Evolutionary conservation across 1,140 invertebrate species (phyloP), one percentile per base, ranked within the genome.

Genomic region (Leptonema lineaticorne): DNA sequence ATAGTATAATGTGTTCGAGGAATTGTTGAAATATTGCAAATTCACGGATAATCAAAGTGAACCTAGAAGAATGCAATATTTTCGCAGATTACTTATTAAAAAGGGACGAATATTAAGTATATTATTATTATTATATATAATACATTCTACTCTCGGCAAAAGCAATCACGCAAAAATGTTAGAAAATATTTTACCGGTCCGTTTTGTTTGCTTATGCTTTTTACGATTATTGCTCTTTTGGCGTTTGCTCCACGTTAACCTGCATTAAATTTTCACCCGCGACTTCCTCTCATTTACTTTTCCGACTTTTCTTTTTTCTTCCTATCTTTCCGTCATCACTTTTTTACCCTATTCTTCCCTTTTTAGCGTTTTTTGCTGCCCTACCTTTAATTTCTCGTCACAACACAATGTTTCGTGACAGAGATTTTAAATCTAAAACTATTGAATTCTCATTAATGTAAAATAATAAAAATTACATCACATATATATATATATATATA

Each of bases 251-350:
- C 18, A 24, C 22, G 18, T 53, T 53, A 53, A 53, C 50, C 50
- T 53, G 50, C 50, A 53, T 53, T 53, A 53, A 53, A 53, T 53
- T 53, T 53, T 53, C 50, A 53, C 50, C 22, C 20, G 50, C n/a
- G 50, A 53, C 50, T 53, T 53, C 22, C 50, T 53, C 50, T 53
- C 50, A 53, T 53, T 53, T 53, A 53, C 50, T 53, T 53, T 53
- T 53, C n/a, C n/a, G 50, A 53, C 50, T 53, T 24, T 53, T 53
- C 50, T 24, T 53, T 22, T 22, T 53, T 50, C 2, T 4, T 14
- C 37, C 37, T 45, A n/a, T 45, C n/a, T 45, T 45, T 11, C 18
- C 46, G 18, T 46, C 4, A 8, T 46, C 41, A 16, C 41, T 9
- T 16, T 16, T 7, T 5, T 11, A 33, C 30, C 16, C 16, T 14